These are phyloP conservation scores for Chelmon rostratus DNA, from an alignment of 2,797 vertebrate genomes.

Conservation along the genomic window DNA sequence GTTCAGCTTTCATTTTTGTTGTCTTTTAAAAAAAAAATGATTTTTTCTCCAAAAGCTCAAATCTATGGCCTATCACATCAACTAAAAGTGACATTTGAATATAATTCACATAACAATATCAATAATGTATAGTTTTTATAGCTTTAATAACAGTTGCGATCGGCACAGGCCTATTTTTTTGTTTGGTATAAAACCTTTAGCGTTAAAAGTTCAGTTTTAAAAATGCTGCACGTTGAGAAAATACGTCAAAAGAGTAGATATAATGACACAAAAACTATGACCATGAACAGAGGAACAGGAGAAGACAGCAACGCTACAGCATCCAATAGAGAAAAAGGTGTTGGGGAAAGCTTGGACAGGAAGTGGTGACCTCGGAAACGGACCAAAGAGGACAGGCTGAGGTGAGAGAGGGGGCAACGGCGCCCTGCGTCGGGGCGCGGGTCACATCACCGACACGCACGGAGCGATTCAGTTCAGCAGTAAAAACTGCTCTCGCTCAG, in stretches of 20 bases:
- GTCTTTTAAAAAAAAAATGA: neutral
- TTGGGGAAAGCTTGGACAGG: neutral
- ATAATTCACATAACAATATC: neutral
- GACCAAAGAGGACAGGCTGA: conserved; percentile 16
- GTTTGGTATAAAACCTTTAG: neutral
- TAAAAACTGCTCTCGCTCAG: neutral
- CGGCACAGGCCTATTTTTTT: neutral
- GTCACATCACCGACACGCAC: neutral
- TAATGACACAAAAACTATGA: too few relatives aligned
- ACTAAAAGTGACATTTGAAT: neutral
- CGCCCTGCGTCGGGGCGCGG: neutral
- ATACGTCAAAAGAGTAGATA: neutral
- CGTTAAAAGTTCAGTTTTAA: neutral
- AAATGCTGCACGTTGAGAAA: neutral
- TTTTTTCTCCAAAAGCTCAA: neutral
- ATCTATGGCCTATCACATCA: neutral
- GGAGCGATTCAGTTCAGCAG: neutral
- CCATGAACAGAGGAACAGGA: neutral
- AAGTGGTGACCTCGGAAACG: conserved; percentile 5
- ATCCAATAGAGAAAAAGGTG: neutral
- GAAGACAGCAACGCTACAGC: neutral
- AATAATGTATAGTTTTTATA: neutral
- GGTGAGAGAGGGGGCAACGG: conserved; percentile 46
- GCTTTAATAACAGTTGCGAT: neutral
- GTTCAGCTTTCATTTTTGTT: neutral